Percentiles rank a stretch among this genome's conserved stretches.
Conservation (phyloP, 2,888 invertebrate species). For the Ectemnius cavifrons region DNA sequence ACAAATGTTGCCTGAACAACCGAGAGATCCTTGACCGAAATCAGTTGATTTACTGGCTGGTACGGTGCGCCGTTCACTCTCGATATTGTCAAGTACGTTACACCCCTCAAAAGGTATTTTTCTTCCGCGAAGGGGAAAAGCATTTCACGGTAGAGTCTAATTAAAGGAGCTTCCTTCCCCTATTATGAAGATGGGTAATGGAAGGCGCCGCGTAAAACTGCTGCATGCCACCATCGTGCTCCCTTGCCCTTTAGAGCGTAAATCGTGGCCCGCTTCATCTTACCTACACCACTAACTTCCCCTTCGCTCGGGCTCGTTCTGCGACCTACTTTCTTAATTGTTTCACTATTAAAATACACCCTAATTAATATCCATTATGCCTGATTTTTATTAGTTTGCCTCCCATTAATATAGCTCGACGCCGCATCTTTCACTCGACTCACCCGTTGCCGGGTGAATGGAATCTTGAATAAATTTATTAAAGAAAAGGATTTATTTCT, state of each 20-base stretch:
- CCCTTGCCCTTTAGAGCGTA: slow-evolving; percentile 34
- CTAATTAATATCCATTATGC: slow-evolving; percentile 72
- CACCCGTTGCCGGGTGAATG: slow-evolving; percentile 1
- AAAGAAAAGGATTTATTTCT: slow-evolving; percentile 37
- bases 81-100: too few relatives aligned
- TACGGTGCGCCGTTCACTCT: neutral
- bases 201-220: slow-evolving; percentile 63
- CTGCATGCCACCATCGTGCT: slow-evolving; percentile 34
- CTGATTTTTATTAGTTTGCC: slow-evolving; percentile 65
- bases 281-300: slow-evolving; percentile 31
- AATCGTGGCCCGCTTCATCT: slow-evolving; percentile 50
- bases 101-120: too few relatives aligned
- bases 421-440: slow-evolving; percentile 20
- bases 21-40: neutral
- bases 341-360: slow-evolving; percentile 72
- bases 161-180: slow-evolving; percentile 59
- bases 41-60: neutral
- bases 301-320: slow-evolving; percentile 21
- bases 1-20: neutral
- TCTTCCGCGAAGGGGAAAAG: slow-evolving; percentile 49
- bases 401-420: slow-evolving; percentile 34
- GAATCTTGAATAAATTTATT: slow-evolving; percentile 17
- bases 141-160: slow-evolving; percentile 59
- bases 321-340: slow-evolving; percentile 74
- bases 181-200: slow-evolving; percentile 64